Conservation (phyloP, 2,797 vertebrate species). For the Margarornis squamiger region DNA sequence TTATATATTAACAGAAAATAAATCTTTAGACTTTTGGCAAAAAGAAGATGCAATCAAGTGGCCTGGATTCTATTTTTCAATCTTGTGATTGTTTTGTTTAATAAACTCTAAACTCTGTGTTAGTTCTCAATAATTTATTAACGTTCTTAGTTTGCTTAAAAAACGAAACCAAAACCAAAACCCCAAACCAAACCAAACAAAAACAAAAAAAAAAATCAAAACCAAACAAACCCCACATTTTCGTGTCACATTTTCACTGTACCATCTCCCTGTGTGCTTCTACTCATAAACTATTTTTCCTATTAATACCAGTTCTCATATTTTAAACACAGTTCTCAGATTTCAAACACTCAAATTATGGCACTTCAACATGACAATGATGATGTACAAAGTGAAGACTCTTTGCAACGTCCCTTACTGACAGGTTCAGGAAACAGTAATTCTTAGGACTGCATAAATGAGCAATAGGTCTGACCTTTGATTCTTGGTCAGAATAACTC, state of each 20-base stretch:
- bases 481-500: background rate
- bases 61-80: background rate
- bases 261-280: background rate
- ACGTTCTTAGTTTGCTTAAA: background rate
- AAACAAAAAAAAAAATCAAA: background rate
- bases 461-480: background rate
- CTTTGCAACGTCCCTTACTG: background rate
- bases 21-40: background rate
- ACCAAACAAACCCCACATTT: rapidly evolving
- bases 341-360: background rate
- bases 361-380: background rate
- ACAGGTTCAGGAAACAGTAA: background rate
- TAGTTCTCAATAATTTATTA: background rate
- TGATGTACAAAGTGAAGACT: background rate
- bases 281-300: background rate
- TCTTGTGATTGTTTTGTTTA: background rate
- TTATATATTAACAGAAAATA: background rate
- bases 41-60: background rate
- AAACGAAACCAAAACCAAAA: rapidly evolving
- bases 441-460: background rate
- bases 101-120: background rate
- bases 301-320: background rate
- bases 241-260: background rate
- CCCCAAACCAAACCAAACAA: no score
- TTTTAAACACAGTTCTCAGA: background rate